Percentiles rank a stretch among this genome's conserved stretches.
Conservation (phyloP, 2,888 invertebrate species). For the Acronicta leporina region DNA sequence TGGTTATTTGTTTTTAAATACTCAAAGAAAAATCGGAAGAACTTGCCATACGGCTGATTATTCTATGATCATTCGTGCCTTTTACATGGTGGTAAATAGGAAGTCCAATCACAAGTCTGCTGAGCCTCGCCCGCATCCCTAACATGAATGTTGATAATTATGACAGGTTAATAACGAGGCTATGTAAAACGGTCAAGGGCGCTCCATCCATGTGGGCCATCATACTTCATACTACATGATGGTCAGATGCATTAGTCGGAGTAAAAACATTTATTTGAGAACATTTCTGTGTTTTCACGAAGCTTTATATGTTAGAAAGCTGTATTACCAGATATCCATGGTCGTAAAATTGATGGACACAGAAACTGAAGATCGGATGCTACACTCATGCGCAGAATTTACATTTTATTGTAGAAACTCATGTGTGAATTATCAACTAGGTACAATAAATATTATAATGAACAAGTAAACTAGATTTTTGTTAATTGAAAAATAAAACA, state of each 20-base stretch:
- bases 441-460: too few relatives aligned
- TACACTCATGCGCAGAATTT: slow-evolving; percentile 30
- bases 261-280: slow-evolving; percentile 37
- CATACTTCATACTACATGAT: too few relatives aligned
- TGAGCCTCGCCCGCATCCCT: slow-evolving; percentile 67
- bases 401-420: slow-evolving; percentile 29
- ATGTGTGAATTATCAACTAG: not conserved
- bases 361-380: slow-evolving; percentile 38
- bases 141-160: slow-evolving; percentile 68
- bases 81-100: too few relatives aligned
- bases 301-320: slow-evolving; percentile 45
- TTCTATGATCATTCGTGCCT: too few relatives aligned
- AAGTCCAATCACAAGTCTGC: not conserved
- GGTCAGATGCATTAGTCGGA: slow-evolving; percentile 34
- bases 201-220: slow-evolving; percentile 60
- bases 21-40: too few relatives aligned
- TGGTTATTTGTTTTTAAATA: too few relatives aligned
- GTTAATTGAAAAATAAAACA: too few relatives aligned
- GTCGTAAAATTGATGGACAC: slow-evolving; percentile 47
- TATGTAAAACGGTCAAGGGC: slow-evolving; percentile 76
- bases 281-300: slow-evolving; percentile 41
- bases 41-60: too few relatives aligned
- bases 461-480: too few relatives aligned
- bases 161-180: slow-evolving; percentile 64
- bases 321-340: slow-evolving; percentile 38